Percentiles rank a stretch among this genome's conserved stretches.
Evolutionary conservation across 1,140 invertebrate genomes (phyloP).

Genomic region (Andrena cerasifolii): DNA sequence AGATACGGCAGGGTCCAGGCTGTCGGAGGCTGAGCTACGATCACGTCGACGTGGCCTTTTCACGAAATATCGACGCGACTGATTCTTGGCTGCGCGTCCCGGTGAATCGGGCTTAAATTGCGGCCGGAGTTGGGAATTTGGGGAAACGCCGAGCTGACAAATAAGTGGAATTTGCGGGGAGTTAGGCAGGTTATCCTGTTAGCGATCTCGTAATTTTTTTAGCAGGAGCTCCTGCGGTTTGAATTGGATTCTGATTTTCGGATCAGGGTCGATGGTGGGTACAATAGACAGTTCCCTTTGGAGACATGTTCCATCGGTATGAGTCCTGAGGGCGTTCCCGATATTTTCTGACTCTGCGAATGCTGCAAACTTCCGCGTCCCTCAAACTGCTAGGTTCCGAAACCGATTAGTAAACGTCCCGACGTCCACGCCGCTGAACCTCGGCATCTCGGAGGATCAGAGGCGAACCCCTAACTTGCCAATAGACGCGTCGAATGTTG

Average conservation of each 20-base stretch:
- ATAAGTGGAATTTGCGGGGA: background rate
- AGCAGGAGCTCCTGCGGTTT: too few relatives aligned
- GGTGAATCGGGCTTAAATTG: conserved; percentile 16
- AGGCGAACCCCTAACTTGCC: too few relatives aligned
- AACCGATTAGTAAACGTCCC: conserved; percentile 20
- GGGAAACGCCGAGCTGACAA: too few relatives aligned
- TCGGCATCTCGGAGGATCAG: conserved; percentile 13
- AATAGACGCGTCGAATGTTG: background rate
- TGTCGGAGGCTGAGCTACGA: conserved; percentile 17
- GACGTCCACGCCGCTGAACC: background rate
- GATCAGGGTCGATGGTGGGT: too few relatives aligned
- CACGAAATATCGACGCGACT: conserved; percentile 17
- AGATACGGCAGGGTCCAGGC: background rate
- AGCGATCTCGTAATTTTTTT: too few relatives aligned
- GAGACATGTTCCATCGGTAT: too few relatives aligned
- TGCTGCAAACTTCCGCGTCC: background rate
- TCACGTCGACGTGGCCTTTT: conserved; percentile 14
- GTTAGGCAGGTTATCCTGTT: too few relatives aligned
- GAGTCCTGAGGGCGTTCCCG: too few relatives aligned
- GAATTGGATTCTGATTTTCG: too few relatives aligned
- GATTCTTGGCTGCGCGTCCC: background rate
- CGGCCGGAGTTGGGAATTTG: background rate
- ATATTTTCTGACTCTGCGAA: too few relatives aligned
- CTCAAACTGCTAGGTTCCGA: background rate
- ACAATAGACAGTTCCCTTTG: too few relatives aligned